Base-by-base conservation (phyloP, 2,888 invertebrate genomes). In the Lutraria lutraria region DNA sequence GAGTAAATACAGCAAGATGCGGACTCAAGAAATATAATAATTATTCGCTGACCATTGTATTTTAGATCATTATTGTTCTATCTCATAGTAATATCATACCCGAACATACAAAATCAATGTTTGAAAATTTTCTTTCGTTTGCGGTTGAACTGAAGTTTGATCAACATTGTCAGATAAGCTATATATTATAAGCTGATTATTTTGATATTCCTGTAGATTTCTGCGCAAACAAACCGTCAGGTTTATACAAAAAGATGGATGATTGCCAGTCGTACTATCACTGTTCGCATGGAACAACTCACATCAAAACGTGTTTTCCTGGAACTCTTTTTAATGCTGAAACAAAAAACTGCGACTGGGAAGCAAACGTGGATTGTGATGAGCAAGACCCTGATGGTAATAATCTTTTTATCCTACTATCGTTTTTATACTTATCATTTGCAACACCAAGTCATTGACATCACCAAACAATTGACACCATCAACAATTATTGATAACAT, bases 321-420 rank as follows among this genome's bases (percentile, higher is more conserved):
- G 85, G 85, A 21, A 85, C 85, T 21, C 31, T 85, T 54, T 85
- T 31, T 25, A 85, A 85, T 54, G 76, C 85, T 13, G 85, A 53
- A 79, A 25, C 76, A 15, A 54, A 79, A 15, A 85, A 6, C 4
- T 85, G 85, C 56, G 85, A 85, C n/a, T 85, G 85, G 85, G 21
- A 13, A 34, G 12, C 12, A 8, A 85, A 79, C 19, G 85, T 85
- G 4, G 56, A 85, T 53, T 85, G 85, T 31, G 56, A 56, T 53
- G 79, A 85, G 0, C 25, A 85, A n/a, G 56, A 34, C 0, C 54
- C 72, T 2, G 25, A 19, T 43, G 43, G 43, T 43, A 43, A 43
- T 43, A 4, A 43, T 8, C 43, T 4, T 43, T 43, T 43, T 43
- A 43, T 43, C 43, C 4, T 4, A 43, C 8, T 8, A 43, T 43